Conservation (phyloP, 2,888 invertebrate species). For the Apomyelois bistriatella region DNA sequence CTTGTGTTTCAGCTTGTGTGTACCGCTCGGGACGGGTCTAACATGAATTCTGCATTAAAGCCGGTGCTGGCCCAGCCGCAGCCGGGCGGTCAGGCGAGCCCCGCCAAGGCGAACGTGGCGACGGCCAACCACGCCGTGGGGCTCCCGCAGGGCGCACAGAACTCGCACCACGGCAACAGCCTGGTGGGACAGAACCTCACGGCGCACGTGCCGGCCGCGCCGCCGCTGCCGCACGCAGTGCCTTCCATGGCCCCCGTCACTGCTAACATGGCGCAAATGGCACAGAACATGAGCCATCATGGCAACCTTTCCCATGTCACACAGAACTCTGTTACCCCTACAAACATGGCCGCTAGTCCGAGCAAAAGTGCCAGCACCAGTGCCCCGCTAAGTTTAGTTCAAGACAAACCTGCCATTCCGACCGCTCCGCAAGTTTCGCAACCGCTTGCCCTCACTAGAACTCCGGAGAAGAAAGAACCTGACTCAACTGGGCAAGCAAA, state of each 20-base stretch:
- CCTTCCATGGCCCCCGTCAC: constrained; percentile 74
- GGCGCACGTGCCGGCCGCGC: constrained; percentile 57
- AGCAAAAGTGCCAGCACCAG: constrained; percentile 55
- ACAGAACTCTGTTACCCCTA: constrained; percentile 57
- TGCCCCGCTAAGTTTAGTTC: constrained; percentile 69
- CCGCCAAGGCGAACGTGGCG: constrained; percentile 69
- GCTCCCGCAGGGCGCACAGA: constrained; percentile 64
- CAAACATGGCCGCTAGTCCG: constrained; percentile 52
- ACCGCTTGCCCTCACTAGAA: constrained; percentile 66
- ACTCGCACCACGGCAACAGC: constrained; percentile 56
- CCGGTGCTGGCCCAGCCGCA: constrained; percentile 77
- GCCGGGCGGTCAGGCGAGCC: constrained; percentile 67
- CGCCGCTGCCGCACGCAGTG: constrained; percentile 52
- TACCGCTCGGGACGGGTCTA: constrained; percentile 42
- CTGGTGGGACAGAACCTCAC: constrained; percentile 64
- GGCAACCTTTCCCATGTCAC: constrained; percentile 70
- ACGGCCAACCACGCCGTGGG: constrained; percentile 64
- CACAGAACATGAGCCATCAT: constrained; percentile 76
- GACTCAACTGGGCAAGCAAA: constrained; percentile 64
- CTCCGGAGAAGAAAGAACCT: constrained; percentile 69
- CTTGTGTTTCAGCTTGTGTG: constrained; percentile 66
- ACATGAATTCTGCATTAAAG: constrained; percentile 82
- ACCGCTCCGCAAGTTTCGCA: constrained; percentile 45
- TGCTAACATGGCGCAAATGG: constrained; percentile 76
- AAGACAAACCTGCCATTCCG: constrained; percentile 49